Evolutionary conservation across 2,888 invertebrate genomes (phyloP).

Genomic region (Hofmannophila pseudospretella): DNA sequence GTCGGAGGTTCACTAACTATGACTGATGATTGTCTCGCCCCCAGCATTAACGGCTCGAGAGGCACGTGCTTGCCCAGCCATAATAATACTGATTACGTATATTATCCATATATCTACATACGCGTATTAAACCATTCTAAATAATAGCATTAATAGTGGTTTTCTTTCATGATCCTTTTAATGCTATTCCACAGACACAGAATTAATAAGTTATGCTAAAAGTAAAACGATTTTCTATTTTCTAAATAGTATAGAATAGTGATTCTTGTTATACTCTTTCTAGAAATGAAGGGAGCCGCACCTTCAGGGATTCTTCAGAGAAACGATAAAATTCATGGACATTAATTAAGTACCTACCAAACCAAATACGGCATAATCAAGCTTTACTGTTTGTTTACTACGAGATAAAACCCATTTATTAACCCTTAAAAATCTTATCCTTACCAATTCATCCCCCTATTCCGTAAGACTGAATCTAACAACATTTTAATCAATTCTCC

Average conservation of each 20-base stretch:
- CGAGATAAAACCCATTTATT: conserved; percentile 53
- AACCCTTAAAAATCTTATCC: conserved; percentile 55
- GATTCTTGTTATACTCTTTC: too few species aligned
- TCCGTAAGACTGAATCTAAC: conserved; percentile 71
- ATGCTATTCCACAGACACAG: too few species aligned
- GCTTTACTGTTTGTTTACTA: conserved; percentile 17
- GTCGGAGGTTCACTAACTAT: conserved; percentile 58
- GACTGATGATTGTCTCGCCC: conserved; percentile 68
- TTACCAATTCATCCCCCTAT: conserved; percentile 57
- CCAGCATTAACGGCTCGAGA: conserved; percentile 45
- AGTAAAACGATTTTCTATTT: too few species aligned
- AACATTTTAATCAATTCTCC: conserved; percentile 77
- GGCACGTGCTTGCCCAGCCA: conserved; percentile 47
- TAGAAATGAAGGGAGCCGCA: too few species aligned
- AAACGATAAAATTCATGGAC: too few species aligned
- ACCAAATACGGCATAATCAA: neutral
- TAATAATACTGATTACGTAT: conserved; percentile 22
- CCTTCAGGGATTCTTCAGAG: too few species aligned
- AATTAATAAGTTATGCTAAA: too few species aligned
- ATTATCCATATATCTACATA: conserved; percentile 1
- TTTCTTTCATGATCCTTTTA: too few species aligned
- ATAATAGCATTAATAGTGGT: too few species aligned
- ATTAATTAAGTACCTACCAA: too few species aligned
- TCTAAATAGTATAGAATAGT: too few species aligned
- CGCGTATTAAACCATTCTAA: too few species aligned